phyloP scores from a whole-genome alignment of 2,113 vertebrate genomes.

The Notarius quadriscutis region DNA sequence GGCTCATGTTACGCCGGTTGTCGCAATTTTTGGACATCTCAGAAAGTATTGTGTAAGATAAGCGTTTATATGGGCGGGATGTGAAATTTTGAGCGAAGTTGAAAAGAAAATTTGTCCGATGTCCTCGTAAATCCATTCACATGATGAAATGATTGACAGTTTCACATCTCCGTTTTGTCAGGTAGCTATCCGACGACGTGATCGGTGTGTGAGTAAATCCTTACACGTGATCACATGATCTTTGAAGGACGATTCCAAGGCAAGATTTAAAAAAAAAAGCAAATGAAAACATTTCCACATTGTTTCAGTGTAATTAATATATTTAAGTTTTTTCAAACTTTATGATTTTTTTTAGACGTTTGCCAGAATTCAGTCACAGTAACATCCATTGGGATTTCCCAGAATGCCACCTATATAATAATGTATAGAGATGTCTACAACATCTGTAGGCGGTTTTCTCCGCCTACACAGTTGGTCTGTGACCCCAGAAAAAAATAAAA shows the following conservation, averaged over 20 bases:
- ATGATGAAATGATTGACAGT: not conserved
- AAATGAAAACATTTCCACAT: not conserved
- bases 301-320: not conserved
- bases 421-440: no score
- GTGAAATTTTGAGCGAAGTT: not conserved
- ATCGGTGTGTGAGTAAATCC: not conserved
- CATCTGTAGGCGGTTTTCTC: no score
- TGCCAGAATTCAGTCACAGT: not conserved
- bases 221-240: not conserved
- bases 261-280: not conserved
- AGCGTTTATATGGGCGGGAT: not conserved
- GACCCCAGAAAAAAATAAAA: no score
- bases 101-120: not conserved
- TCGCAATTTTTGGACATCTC: not conserved
- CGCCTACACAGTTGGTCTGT: no score
- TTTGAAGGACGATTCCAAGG: not conserved
- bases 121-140: not conserved
- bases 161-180: not conserved
- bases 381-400: no score
- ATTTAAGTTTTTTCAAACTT: not conserved
- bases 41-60: not conserved
- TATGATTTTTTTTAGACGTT: not conserved
- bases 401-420: not conserved
- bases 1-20: constrained; percentile 12
- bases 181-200: not conserved